Evolutionary conservation across 2,113 vertebrate genomes (phyloP).

Genomic region (Eurypyga helias): DNA sequence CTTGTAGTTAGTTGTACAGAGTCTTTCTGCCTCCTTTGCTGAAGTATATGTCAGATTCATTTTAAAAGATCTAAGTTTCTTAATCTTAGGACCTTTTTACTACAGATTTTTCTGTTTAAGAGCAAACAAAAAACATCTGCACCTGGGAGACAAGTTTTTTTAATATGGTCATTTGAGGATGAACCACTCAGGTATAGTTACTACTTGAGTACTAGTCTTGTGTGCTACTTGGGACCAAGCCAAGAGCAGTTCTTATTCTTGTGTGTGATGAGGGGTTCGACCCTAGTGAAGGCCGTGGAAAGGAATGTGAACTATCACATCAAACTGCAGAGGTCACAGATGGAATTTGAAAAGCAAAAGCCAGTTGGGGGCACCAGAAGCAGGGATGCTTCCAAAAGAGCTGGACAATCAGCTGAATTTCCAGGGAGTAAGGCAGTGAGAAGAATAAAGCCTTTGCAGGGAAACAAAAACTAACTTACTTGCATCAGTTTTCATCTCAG

Average conservation of each 20-base stretch:
- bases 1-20: background rate
- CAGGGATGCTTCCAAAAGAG: background rate
- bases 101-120: background rate
- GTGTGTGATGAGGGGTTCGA: background rate
- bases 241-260: background rate
- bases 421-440: background rate
- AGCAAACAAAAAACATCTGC: background rate
- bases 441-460: background rate
- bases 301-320: background rate
- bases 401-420: background rate
- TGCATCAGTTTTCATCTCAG: background rate
- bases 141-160: background rate
- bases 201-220: background rate
- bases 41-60: background rate
- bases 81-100: background rate
- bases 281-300: background rate
- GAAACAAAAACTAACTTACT: background rate
- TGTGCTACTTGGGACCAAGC: background rate
- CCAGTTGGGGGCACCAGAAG: constrained; percentile 12
- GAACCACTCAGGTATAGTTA: background rate
- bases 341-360: constrained; percentile 28
- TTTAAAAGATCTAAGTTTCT: background rate
- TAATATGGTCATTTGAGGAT: background rate
- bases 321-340: background rate
- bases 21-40: background rate